Evolutionary conservation across 2,797 vertebrate species (phyloP).

Genomic region (Parauchenoglanis ngamensis): DNA sequence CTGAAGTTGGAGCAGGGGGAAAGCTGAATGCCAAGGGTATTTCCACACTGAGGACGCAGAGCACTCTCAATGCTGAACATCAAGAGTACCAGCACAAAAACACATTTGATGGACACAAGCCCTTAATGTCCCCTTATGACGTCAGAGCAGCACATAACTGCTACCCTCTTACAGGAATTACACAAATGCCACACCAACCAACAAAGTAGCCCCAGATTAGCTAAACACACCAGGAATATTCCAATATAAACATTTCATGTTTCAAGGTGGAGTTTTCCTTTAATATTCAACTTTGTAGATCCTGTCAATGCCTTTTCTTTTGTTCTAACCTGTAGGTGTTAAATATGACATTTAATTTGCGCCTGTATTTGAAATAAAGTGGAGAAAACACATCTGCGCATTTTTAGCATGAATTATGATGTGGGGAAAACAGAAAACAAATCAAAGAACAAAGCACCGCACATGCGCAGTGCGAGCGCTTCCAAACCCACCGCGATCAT

Average conservation of each 20-base stretch:
- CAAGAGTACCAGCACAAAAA: too few relatives aligned
- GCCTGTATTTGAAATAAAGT: constrained; percentile 14
- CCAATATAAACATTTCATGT: neutral
- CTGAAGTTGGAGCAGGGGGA: too few relatives aligned
- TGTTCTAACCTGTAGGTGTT: neutral
- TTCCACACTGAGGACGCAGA: too few relatives aligned
- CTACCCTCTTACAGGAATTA: neutral
- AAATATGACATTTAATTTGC: neutral
- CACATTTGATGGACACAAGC: neutral
- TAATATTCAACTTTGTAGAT: neutral
- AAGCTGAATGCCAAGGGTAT: too few relatives aligned
- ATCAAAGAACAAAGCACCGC: neutral
- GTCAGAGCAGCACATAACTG: neutral
- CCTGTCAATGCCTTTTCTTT: neutral
- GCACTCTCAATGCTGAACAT: too few relatives aligned
- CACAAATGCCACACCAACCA: neutral
- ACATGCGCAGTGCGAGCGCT: constrained; percentile 19
- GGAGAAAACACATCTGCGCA: neutral
- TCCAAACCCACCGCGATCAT: neutral
- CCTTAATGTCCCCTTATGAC: neutral
- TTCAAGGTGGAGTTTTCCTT: neutral
- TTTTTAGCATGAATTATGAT: neutral
- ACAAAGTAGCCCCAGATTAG: neutral
- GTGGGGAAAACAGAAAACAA: too few relatives aligned
- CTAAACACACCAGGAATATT: neutral